Percentiles rank a stretch among this genome's conserved stretches.
Evolutionary conservation across 2,797 vertebrate genomes (phyloP).

Genomic region (Alauda arvensis): DNA sequence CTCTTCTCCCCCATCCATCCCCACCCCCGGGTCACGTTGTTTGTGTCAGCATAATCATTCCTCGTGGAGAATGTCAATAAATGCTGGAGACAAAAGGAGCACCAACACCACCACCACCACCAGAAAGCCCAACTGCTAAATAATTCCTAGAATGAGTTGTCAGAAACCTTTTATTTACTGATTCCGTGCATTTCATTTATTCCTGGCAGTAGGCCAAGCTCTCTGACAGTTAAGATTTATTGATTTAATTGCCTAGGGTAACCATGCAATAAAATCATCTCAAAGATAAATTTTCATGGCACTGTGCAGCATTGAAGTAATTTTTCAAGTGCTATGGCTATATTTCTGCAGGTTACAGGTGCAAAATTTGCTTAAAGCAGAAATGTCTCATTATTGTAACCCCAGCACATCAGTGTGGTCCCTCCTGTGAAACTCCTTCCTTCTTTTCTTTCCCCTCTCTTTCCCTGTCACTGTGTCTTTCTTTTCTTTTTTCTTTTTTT

Average conservation of each 20-base stretch:
- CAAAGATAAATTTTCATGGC: conserved; percentile 88
- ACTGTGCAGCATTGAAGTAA: conserved; percentile 77
- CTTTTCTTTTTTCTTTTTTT: not conserved
- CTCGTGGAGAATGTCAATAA: conserved; percentile 67
- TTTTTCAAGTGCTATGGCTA: conserved; percentile 85
- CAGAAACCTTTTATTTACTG: conserved; percentile 87
- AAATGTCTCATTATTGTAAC: conserved; percentile 76
- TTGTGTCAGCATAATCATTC: conserved; percentile 68
- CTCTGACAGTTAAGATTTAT: conserved; percentile 93
- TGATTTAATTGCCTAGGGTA: conserved; percentile 96
- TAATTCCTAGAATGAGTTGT: conserved; percentile 85
- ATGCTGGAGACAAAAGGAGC: conserved; percentile 61
- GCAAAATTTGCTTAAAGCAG: conserved; percentile 85
- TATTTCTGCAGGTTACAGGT: conserved; percentile 86
- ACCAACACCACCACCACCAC: conserved; percentile 12
- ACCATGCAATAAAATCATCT: conserved; percentile 96
- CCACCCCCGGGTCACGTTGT: conserved; percentile 10
- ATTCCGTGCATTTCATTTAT: conserved; percentile 84
- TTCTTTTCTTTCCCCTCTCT: not conserved
- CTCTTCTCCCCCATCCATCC: conserved; percentile 30
- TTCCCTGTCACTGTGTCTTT: not conserved
- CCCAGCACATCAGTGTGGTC: conserved; percentile 39
- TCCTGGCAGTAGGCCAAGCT: conserved; percentile 78
- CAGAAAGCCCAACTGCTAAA: conserved; percentile 77
- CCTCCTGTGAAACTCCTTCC: conserved; percentile 41